Conservation (phyloP, 2,888 invertebrate species). For the Buathra laborator region DNA sequence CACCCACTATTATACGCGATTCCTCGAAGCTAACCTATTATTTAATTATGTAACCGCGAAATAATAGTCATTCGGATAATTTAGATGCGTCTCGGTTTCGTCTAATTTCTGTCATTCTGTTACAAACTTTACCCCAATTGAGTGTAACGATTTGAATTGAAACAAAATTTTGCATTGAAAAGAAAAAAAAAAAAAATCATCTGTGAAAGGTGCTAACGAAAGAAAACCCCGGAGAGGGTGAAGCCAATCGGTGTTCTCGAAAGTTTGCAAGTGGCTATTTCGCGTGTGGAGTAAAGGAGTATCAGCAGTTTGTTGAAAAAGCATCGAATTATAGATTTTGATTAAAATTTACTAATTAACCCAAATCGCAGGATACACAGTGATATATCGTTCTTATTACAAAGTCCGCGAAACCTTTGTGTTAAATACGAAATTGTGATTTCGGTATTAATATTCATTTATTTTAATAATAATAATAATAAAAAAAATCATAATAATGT, state of each 20-base stretch:
- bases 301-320: not conserved
- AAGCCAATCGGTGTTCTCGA: not conserved
- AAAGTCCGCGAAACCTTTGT: no score
- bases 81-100: not conserved
- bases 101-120: conserved; percentile 5
- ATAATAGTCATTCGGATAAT: conserved; percentile 29
- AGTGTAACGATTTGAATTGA: not conserved
- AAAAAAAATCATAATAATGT: no score
- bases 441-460: no score
- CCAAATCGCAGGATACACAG: not conserved
- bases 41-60: conserved; percentile 25
- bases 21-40: conserved; percentile 36
- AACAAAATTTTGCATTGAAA: not conserved
- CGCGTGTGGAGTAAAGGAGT: not conserved
- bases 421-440: no score
- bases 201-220: not conserved
- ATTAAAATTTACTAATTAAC: not conserved
- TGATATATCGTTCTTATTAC: no score
- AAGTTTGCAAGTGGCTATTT: not conserved
- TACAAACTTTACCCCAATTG: not conserved
- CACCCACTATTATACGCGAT: conserved; percentile 4
- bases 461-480: no score
- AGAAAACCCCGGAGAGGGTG: not conserved
- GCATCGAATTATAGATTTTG: not conserved
- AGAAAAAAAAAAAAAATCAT: not conserved